Evolutionary conservation across 2,113 vertebrate species (phyloP).

Genomic region (Vidua chalybeata): DNA sequence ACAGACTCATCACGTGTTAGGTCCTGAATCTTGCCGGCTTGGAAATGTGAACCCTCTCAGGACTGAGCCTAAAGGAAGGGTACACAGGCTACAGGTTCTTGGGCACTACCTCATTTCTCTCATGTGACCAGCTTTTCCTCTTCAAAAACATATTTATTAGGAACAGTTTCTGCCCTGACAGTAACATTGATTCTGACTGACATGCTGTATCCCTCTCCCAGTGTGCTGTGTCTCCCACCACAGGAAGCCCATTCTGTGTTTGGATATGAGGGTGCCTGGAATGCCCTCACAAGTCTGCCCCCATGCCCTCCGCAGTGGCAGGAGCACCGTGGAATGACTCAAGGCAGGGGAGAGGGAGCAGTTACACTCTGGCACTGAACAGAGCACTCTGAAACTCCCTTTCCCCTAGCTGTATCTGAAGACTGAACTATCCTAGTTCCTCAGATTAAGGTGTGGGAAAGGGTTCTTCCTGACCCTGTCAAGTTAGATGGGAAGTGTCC

Average conservation of each 20-base stretch:
- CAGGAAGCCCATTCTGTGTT: background rate
- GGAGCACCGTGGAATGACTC: background rate
- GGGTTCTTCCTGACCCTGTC: background rate
- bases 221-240: background rate
- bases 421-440: background rate
- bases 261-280: background rate
- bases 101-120: background rate
- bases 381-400: background rate
- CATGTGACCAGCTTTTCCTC: background rate
- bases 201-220: rapidly evolving
- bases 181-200: background rate
- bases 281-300: background rate
- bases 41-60: background rate
- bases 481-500: background rate
- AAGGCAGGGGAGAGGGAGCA: background rate
- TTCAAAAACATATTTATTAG: background rate
- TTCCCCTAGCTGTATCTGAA: background rate
- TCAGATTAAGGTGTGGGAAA: background rate
- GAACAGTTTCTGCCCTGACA: background rate
- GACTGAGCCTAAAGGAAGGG: background rate
- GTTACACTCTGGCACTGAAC: background rate
- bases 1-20: rapidly evolving
- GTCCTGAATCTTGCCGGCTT: background rate
- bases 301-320: rapidly evolving
- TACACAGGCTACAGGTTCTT: background rate